phyloP scores from a whole-genome alignment of 2,113 vertebrate genomes.

The Chloropsis cyanopogon region DNA sequence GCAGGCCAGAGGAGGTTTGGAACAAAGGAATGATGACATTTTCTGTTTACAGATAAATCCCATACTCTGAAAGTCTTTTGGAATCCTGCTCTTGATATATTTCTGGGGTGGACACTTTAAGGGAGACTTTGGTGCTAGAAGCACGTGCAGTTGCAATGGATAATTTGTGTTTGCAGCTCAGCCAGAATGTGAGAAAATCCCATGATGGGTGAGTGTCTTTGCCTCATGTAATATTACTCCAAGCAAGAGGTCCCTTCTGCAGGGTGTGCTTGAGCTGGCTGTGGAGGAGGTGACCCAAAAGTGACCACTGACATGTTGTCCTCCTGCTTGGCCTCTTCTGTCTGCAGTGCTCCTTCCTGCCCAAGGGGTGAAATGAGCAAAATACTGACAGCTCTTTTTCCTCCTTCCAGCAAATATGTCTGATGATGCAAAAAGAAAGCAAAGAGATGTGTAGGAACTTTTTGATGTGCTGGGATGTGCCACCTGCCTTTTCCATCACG shows the following conservation, averaged over 20 bases:
- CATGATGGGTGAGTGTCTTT: background rate
- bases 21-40: background rate
- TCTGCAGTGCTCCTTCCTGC: background rate
- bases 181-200: background rate
- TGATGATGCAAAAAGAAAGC: background rate
- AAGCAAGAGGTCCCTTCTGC: background rate
- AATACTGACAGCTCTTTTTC: background rate
- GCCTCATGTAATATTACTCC: background rate
- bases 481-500: background rate
- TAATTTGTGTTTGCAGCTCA: background rate
- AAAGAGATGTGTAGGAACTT: background rate
- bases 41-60: background rate
- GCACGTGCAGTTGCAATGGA: background rate
- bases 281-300: background rate
- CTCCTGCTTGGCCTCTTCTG: background rate
- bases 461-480: background rate
- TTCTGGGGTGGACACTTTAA: background rate
- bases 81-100: background rate
- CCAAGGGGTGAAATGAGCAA: accelerated
- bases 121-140: background rate
- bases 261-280: background rate
- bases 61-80: background rate
- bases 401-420: background rate
- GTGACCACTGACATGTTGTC: background rate
- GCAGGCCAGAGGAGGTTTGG: background rate